Conservation (phyloP, 2,888 invertebrate species). For the Thereva unica region DNA sequence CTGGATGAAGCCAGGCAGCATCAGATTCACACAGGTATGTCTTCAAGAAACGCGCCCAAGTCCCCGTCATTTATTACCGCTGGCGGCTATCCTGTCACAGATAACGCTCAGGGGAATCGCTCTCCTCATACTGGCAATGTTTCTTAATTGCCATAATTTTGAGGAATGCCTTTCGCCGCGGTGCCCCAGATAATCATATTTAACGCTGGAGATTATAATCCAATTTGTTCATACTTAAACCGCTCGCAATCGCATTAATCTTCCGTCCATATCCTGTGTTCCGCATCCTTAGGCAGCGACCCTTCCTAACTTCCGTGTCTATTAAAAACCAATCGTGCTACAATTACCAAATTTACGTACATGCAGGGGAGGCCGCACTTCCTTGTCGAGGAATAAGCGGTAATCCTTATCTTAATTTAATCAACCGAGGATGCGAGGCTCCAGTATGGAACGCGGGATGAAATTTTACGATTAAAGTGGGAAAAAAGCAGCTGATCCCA, state of each 20-base stretch:
- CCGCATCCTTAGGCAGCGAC: neutral
- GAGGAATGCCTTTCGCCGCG: too few species aligned
- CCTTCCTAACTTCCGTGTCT: slow-evolving; percentile 12
- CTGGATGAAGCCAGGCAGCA: neutral
- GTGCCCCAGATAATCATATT: too few species aligned
- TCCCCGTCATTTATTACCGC: too few species aligned
- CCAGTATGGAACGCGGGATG: slow-evolving; percentile 11
- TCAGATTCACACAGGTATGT: slow-evolving; percentile 10
- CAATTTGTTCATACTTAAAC: too few species aligned
- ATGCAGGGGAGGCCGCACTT: neutral
- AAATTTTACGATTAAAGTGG: slow-evolving; percentile 20
- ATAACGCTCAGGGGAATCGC: too few species aligned
- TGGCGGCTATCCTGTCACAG: too few species aligned
- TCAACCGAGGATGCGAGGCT: slow-evolving; percentile 15
- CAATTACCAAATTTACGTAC: slow-evolving; percentile 33
- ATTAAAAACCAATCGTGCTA: slow-evolving; percentile 28
- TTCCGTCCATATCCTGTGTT: slow-evolving; percentile 4
- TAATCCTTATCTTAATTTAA: slow-evolving; percentile 36
- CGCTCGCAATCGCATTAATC: neutral
- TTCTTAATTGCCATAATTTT: too few species aligned
- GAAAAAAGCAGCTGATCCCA: slow-evolving; percentile 22
- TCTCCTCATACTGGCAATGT: too few species aligned
- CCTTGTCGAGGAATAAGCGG: slow-evolving; percentile 14
- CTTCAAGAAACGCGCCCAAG: neutral
- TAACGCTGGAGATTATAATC: too few species aligned